Percentiles rank a stretch among this genome's conserved stretches.
Conservation (phyloP, 2,888 invertebrate species). For the Caenorhabditis afra region DNA sequence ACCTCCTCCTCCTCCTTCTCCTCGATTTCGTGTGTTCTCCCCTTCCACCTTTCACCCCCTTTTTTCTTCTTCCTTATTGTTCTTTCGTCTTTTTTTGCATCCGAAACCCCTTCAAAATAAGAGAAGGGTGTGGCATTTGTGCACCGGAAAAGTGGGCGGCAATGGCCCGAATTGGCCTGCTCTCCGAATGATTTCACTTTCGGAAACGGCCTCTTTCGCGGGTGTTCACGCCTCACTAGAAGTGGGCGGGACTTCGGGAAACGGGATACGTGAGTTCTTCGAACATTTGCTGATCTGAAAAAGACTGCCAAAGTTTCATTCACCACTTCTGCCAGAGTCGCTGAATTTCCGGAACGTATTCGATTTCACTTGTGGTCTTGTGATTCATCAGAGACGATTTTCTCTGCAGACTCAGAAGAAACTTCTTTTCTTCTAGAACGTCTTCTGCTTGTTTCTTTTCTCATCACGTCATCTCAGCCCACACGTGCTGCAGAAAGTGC, state of each 20-base stretch:
- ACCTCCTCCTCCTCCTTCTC: slow-evolving; percentile 17
- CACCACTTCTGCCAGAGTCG: no score
- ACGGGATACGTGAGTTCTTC: slow-evolving; percentile 8
- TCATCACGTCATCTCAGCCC: slow-evolving; percentile 39
- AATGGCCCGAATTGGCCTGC: no score
- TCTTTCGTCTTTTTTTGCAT: slow-evolving; percentile 24
- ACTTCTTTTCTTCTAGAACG: slow-evolving; percentile 17
- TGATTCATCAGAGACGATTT: not conserved
- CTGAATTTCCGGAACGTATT: slow-evolving; percentile 5
- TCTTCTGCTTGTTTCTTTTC: slow-evolving; percentile 1
- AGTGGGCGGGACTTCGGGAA: slow-evolving; percentile 3
- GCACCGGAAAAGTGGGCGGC: slow-evolving; percentile 34
- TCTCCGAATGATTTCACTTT: slow-evolving; percentile 40
- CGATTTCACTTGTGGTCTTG: slow-evolving; percentile 18
- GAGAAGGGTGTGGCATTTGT: slow-evolving; percentile 32
- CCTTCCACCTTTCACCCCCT: not conserved
- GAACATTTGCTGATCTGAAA: slow-evolving; percentile 1
- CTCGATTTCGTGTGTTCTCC: not conserved
- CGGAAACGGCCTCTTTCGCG: slow-evolving; percentile 37
- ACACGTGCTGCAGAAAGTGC: slow-evolving; percentile 46
- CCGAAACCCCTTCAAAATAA: slow-evolving; percentile 1
- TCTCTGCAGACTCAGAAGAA: not conserved
- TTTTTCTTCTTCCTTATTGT: slow-evolving; percentile 11
- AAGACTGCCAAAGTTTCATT: not conserved
- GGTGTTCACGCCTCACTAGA: slow-evolving; percentile 44